phyloP scores from a whole-genome alignment of 2,888 invertebrate species.

The Caenorhabditis panamensis region DNA sequence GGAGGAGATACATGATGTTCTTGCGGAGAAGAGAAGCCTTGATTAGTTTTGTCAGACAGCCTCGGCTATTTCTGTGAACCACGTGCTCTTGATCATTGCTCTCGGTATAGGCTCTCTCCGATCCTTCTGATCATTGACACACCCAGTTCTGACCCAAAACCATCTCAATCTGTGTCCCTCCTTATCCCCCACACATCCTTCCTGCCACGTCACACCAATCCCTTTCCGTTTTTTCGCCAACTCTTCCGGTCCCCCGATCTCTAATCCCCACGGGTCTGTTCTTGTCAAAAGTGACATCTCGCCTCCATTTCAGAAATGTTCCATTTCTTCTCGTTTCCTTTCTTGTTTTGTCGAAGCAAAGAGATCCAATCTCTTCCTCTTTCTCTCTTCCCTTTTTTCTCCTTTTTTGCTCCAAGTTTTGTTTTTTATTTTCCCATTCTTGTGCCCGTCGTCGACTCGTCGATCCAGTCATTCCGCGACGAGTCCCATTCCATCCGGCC shows the following conservation, averaged over 20 bases:
- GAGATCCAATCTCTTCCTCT: conserved; percentile 9
- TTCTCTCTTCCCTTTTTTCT: conserved; percentile 2
- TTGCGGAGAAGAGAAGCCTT: not conserved
- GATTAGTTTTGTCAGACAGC: not conserved
- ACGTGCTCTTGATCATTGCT: not conserved
- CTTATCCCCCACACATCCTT: not conserved
- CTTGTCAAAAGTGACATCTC: conserved; percentile 51
- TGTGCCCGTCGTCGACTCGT: not conserved
- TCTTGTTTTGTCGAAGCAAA: conserved; percentile 12
- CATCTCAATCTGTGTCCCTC: too few relatives aligned
- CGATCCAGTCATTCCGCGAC: not conserved
- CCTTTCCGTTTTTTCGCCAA: conserved; percentile 14
- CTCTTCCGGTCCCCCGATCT: conserved; percentile 20
- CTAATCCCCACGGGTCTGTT: conserved; percentile 44
- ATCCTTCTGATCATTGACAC: too few relatives aligned
- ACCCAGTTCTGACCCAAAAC: too few relatives aligned
- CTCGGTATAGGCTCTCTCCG: too few relatives aligned
- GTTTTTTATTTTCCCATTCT: conserved; percentile 17
- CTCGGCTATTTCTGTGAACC: not conserved
- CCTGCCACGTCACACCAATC: conserved; percentile 18
- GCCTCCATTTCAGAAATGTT: conserved; percentile 47
- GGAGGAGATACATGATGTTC: not conserved
- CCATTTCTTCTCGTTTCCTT: conserved; percentile 25
- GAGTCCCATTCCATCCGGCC: conserved; percentile 10
- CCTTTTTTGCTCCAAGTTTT: conserved; percentile 4